A percentile compares a stretch with the other conserved stretches of the same genome.
Evolutionary conservation across 2,113 vertebrate genomes (phyloP).

Genomic region (Paracanthobrama guichenoti): DNA sequence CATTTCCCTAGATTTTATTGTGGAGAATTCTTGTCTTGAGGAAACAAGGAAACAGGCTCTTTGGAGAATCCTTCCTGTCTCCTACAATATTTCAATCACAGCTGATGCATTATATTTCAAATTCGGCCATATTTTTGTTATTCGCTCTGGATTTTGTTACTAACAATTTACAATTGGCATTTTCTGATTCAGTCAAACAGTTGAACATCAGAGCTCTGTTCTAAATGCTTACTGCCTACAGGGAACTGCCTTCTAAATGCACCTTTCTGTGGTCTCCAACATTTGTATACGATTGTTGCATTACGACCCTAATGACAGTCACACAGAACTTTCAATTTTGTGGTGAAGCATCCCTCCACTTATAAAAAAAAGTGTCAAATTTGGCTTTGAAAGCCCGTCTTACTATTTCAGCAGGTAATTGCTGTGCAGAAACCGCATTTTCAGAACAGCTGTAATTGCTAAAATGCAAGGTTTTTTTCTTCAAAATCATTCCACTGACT

Average conservation of each 20-base stretch:
- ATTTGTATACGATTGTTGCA: not conserved
- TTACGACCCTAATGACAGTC: not conserved
- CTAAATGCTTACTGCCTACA: too few species aligned
- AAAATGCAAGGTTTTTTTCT: not conserved
- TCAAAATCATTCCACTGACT: not conserved
- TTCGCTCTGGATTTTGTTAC: not conserved
- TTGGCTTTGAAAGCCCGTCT: not conserved
- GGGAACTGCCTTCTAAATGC: not conserved
- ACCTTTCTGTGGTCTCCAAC: not conserved
- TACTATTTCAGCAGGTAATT: not conserved
- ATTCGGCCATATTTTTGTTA: not conserved
- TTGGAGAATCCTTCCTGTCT: not conserved
- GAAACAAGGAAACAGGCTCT: not conserved
- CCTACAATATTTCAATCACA: not conserved
- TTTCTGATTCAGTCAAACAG: conserved; percentile 2
- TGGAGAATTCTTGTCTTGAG: not conserved
- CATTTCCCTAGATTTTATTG: conserved; percentile 3
- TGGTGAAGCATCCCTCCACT: too few species aligned
- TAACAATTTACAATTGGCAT: not conserved
- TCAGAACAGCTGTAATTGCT: not conserved
- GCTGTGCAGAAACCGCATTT: not conserved
- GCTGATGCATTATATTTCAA: not conserved
- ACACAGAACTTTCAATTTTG: not conserved
- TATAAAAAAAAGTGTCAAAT: not conserved
- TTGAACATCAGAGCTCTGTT: not conserved